A percentile compares a stretch with the other conserved stretches of the same genome.
Evolutionary conservation across 2,888 invertebrate species (phyloP).

Genomic region (Volucella zonaria): DNA sequence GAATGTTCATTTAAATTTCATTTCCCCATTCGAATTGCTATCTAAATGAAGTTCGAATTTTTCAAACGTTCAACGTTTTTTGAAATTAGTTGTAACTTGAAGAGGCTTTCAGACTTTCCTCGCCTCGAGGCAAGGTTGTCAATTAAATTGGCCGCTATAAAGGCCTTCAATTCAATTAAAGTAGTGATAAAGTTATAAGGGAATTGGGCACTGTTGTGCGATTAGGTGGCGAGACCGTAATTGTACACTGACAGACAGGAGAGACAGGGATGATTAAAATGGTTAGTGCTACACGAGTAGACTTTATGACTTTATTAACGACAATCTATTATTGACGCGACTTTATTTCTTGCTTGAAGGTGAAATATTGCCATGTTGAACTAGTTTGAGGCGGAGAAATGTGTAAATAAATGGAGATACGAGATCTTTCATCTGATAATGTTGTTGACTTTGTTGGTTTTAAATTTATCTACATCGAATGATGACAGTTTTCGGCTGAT

Average conservation of each 20-base stretch:
- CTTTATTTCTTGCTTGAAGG: background rate
- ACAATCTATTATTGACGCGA: slow-evolving; percentile 27
- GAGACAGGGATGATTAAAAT: background rate
- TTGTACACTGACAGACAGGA: background rate
- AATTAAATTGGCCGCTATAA: slow-evolving; percentile 15
- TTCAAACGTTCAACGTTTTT: background rate
- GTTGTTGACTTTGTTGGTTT: no score
- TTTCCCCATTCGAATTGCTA: slow-evolving; percentile 47
- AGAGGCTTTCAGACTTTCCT: slow-evolving; percentile 20
- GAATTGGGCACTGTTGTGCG: slow-evolving; percentile 28
- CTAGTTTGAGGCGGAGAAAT: no score
- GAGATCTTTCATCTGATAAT: no score
- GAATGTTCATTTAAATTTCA: slow-evolving; percentile 61
- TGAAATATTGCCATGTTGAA: no score
- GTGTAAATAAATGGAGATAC: no score
- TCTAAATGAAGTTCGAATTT: slow-evolving; percentile 34
- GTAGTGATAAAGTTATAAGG: slow-evolving; percentile 21
- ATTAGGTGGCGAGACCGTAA: slow-evolving; percentile 19
- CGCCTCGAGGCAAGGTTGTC: slow-evolving; percentile 9
- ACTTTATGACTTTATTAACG: slow-evolving; percentile 12
- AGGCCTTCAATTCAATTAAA: slow-evolving; percentile 20
- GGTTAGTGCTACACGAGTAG: no score
- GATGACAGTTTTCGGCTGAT: no score
- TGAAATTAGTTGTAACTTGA: background rate
- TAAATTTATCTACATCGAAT: no score